Percentiles rank a stretch among this genome's conserved stretches.
These are phyloP conservation scores for Julus scandinavius DNA, from an alignment of 2,888 invertebrate genomes.

Conservation along the genomic window DNA sequence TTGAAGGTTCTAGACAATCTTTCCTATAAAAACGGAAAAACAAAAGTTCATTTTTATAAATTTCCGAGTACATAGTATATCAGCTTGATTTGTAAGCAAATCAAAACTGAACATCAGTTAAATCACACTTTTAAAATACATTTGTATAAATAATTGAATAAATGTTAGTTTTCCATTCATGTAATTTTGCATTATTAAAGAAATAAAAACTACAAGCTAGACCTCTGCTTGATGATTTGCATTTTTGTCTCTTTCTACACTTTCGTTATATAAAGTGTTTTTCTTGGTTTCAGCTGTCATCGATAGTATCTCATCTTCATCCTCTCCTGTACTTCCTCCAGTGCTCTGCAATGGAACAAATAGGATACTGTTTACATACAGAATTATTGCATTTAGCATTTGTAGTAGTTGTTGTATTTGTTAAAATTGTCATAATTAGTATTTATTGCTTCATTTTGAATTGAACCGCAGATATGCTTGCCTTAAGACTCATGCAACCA, in stretches of 20 bases:
- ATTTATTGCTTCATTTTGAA: background rate
- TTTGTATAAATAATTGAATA: no score
- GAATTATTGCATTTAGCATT: no score
- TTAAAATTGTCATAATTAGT: background rate
- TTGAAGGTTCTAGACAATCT: constrained; percentile 51
- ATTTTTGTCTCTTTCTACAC: constrained; percentile 61
- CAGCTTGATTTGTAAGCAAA: background rate
- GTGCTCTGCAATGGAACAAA: constrained; percentile 68
- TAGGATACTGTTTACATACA: background rate
- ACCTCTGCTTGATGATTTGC: constrained; percentile 59
- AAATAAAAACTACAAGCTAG: background rate
- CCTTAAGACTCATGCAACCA: background rate
- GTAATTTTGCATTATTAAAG: background rate
- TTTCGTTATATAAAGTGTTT: constrained; percentile 69
- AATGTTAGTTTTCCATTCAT: no score
- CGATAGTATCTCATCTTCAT: constrained; percentile 65
- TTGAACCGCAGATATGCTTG: background rate
- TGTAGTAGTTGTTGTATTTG: background rate
- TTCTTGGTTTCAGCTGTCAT: constrained; percentile 68
- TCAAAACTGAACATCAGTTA: no score
- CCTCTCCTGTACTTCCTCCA: constrained; percentile 72
- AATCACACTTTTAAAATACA: no score
- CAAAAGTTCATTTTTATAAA: background rate
- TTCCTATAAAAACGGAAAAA: constrained; percentile 53
- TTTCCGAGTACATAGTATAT: background rate